Percentiles rank a stretch among this genome's conserved stretches.
phyloP scores from a whole-genome alignment of 2,888 invertebrate genomes.

The Plagodis dolabraria region DNA sequence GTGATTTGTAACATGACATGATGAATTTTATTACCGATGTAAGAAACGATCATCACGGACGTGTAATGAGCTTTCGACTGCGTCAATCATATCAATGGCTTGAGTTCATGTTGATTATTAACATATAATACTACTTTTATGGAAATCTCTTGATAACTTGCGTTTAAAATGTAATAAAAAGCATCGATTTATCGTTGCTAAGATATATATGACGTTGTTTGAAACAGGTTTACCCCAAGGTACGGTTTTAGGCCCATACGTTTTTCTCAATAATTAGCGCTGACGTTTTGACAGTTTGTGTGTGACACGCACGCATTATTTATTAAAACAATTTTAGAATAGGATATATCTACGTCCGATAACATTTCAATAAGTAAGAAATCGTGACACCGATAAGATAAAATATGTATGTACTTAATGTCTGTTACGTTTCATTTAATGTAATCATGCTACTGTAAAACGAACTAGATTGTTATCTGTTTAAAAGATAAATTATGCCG shows the following conservation, averaged over 20 bases:
- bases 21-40: constrained; percentile 22
- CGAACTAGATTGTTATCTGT: constrained; percentile 24
- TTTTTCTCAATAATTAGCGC: constrained; percentile 18
- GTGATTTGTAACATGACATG: not conserved
- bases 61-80: constrained; percentile 28
- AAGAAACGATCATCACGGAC: constrained; percentile 18
- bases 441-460: constrained; percentile 38
- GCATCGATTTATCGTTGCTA: not conserved
- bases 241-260: constrained; percentile 12
- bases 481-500: constrained; percentile 24
- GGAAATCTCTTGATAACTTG: not conserved
- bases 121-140: constrained; percentile 13
- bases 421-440: constrained; percentile 33
- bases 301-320: constrained; percentile 17
- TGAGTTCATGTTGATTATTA: constrained; percentile 12
- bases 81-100: constrained; percentile 25
- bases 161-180: not conserved
- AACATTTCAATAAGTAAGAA: constrained; percentile 24
- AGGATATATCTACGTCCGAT: constrained; percentile 22
- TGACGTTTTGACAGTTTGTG: constrained; percentile 19
- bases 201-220: not conserved
- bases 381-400: constrained; percentile 37
- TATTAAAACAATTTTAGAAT: constrained; percentile 18
- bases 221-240: constrained; percentile 22
- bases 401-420: constrained; percentile 28